Conservation (phyloP, 2,113 vertebrate species). For the Chlamydotis undulata region DNA sequence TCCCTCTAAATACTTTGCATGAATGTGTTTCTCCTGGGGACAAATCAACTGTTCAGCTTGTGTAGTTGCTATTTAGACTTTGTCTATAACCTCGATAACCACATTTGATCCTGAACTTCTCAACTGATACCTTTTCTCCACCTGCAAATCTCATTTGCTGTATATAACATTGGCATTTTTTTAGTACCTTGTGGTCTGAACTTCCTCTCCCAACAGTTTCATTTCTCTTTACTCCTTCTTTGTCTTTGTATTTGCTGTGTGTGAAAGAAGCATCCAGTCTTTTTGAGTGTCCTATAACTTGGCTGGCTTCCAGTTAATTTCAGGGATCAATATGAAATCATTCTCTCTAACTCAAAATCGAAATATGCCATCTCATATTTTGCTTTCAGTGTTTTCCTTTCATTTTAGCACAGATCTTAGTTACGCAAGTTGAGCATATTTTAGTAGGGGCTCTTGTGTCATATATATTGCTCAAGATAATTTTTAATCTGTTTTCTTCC, state of each 20-base stretch:
- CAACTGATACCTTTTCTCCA: not conserved
- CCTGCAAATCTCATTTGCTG: constrained; percentile 6
- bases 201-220: not conserved
- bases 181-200: not conserved
- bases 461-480: not conserved
- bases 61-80: constrained; percentile 8
- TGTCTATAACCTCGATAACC: not conserved
- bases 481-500: not conserved
- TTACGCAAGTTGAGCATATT: not conserved
- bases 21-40: constrained; percentile 51
- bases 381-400: not conserved
- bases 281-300: not conserved
- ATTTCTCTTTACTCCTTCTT: not conserved
- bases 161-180: not conserved
- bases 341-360: not conserved
- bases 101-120: not conserved
- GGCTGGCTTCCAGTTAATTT: not conserved
- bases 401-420: not conserved
- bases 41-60: constrained; percentile 16
- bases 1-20: not conserved
- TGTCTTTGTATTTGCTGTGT: not conserved
- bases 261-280: not conserved
- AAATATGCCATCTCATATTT: not conserved
- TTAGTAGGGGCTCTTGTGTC: not conserved
- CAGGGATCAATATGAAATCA: not conserved